Evolutionary conservation across 2,797 vertebrate species (phyloP), one percentile per base, ranked within the genome.

Genomic region (Rhinichthys osculus): DNA sequence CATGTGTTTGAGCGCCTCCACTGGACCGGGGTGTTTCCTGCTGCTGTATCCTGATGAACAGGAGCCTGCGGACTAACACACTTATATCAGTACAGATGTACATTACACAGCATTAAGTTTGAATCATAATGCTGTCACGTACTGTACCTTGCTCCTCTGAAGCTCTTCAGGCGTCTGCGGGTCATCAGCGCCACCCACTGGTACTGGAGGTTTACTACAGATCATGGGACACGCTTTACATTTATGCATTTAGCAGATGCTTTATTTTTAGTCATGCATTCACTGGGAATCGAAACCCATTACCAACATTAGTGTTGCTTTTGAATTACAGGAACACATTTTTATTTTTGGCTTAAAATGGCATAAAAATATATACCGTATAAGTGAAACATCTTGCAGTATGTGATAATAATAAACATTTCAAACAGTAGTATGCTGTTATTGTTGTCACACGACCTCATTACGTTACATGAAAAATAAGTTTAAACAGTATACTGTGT

Each of bases 1-100:
- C 94, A 96, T 97, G 87, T 96, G 96, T 82, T 98, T 98, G 83
- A 98, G 87, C 57, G 96, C 95, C 93, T 98, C 97, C 66, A 97
- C 94, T 0, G 97, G 96, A 64, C 97, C 97, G 0, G 96, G 96
- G 91, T 96, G 96, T 54, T 92, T 93, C 82, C 92, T 91, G 78
- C 94, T 95, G 87, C 93, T 94, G 87, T 93, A 87, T 19, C 91
- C 91, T 1, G 90, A 90, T 3, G 89, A 90, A 54, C 81, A 33
- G 5, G 91, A 91, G 33, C 54, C 92, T 1, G 86, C 59, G 13
- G 81, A 89, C 88, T 91, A 73, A 66, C 74, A 47, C 74, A 5
- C 47, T 62, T 2, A 47, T 16, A 47, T 16, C 47, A 16, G 47
- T 14, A 35, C 78, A 81, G 7, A 11, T 30, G 27, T 9, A 30